phyloP scores from a whole-genome alignment of 2,888 invertebrate species.

The Nomada lathburiana region DNA sequence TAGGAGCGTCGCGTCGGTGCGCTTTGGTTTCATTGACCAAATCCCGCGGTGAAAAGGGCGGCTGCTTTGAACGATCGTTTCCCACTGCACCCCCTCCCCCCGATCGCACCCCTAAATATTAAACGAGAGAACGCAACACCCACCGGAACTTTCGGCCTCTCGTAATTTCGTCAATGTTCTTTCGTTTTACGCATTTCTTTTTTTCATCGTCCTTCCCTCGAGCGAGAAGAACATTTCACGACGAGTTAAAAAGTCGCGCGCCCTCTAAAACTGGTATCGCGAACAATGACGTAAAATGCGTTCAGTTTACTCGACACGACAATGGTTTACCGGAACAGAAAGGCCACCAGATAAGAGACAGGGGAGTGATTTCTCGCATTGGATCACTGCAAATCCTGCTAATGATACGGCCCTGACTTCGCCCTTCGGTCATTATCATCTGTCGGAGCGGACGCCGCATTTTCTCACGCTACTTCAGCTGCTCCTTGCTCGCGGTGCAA shows the following conservation, averaged over 20 bases:
- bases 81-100: background rate
- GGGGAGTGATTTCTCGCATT: no score
- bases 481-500: slow-evolving; percentile 69
- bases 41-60: slow-evolving; percentile 40
- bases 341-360: no score
- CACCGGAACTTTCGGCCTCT: background rate
- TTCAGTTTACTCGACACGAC: no score
- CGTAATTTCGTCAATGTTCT: background rate
- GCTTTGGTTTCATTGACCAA: slow-evolving; percentile 61
- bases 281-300: no score
- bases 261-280: no score
- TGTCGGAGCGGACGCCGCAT: slow-evolving; percentile 56
- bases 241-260: no score
- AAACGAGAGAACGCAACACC: background rate
- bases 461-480: slow-evolving; percentile 77
- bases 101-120: slow-evolving; percentile 3
- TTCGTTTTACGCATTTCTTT: background rate
- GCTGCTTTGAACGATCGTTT: background rate
- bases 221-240: no score
- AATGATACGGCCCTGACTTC: slow-evolving; percentile 64
- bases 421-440: slow-evolving; percentile 67
- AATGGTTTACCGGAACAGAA: no score
- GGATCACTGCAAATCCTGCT: slow-evolving; percentile 9
- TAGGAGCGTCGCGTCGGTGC: slow-evolving; percentile 25
- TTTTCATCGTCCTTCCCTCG: no score